phyloP scores from a whole-genome alignment of 1,140 invertebrate genomes.

The Drosophila erecta region DNA sequence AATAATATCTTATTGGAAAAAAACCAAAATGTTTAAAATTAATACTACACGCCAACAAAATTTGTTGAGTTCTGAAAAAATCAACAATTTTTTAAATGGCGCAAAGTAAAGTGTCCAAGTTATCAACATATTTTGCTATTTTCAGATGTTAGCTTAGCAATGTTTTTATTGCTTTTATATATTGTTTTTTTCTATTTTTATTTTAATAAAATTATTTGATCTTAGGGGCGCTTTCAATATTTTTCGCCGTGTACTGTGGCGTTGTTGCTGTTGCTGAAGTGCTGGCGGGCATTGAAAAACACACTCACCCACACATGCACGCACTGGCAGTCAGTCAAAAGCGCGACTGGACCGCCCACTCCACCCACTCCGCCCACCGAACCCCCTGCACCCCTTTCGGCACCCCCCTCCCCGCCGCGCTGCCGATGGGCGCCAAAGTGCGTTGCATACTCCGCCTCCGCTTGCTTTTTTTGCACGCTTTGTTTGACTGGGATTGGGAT shows the following conservation, averaged over 20 bases:
- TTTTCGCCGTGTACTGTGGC: constrained; percentile 13
- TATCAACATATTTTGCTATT: neutral
- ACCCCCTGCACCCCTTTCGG: neutral
- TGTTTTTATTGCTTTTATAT: neutral
- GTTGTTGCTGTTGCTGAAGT: constrained; percentile 53
- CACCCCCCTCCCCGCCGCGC: neutral
- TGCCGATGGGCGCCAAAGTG: constrained; percentile 64
- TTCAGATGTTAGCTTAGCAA: neutral
- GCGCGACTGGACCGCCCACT: constrained; percentile 24
- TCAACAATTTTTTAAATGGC: neutral
- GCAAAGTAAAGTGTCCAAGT: no score
- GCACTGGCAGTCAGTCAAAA: constrained; percentile 68
- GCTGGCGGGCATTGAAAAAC: constrained; percentile 76
- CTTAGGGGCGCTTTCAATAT: neutral
- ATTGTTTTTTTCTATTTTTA: neutral
- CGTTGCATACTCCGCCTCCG: constrained; percentile 64
- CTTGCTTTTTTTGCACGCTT: constrained; percentile 68
- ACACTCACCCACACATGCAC: constrained; percentile 17
- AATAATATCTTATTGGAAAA: no score
- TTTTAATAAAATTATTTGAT: neutral
- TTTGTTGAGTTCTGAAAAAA: no score
- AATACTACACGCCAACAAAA: no score
- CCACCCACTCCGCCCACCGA: neutral
- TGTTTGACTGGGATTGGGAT: constrained; percentile 75
- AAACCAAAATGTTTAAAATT: no score